These are phyloP conservation scores for Palythoa grandiflora DNA, from an alignment of 92 coral and sea anemone genomes.

Conservation along the genomic window DNA sequence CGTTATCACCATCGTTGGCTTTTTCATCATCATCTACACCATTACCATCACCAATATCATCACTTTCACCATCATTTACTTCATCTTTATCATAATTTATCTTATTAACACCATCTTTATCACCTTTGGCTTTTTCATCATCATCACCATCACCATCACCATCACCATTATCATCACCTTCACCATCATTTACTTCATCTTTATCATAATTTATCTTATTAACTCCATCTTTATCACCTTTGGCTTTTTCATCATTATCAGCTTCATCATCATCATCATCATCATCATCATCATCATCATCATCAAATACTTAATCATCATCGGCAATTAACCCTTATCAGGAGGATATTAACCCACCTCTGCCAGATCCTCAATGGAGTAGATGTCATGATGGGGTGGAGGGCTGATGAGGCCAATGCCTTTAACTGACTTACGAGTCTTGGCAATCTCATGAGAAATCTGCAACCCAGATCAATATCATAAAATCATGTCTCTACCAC, in stretches of 20 bases:
- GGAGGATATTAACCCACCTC: conserved; percentile 69
- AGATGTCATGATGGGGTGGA: conserved; percentile 99
- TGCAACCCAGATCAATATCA: neutral
- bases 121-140: neutral
- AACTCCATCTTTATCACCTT: neutral
- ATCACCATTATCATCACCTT: neutral
- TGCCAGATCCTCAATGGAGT: conserved; percentile 97
- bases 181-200: neutral
- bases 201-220: neutral
- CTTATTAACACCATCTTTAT: neutral
- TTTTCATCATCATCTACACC: neutral
- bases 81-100: too few species aligned
- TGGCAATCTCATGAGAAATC: conserved; percentile 91
- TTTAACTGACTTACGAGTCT: conserved; percentile 93
- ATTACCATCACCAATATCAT: too few species aligned
- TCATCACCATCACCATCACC: neutral
- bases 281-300: neutral
- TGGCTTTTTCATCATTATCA: neutral
- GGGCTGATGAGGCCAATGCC: conserved; percentile 98
- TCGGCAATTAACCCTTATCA: neutral
- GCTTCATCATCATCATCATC: neutral
- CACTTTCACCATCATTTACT: neutral
- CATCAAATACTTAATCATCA: neutral
- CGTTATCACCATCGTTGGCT: neutral
- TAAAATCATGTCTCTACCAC: too few species aligned